Evolutionary conservation across 2,113 vertebrate species (phyloP).

Genomic region (Gadus chalcogrammus): DNA sequence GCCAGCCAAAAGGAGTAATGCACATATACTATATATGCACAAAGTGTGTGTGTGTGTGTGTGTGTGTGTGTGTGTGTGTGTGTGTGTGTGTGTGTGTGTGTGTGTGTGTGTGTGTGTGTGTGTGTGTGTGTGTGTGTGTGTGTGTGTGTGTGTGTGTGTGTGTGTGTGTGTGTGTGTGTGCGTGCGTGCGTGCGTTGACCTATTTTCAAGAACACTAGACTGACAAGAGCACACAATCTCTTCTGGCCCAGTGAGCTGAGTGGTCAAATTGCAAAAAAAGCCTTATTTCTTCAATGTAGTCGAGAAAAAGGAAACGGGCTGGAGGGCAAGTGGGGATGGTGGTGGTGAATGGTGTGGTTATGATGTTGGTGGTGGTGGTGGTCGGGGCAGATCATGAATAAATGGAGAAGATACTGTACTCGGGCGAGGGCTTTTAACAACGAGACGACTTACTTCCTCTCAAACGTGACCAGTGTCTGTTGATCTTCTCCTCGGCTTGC

Average conservation of each 20-base stretch:
- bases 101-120: slow-evolving; percentile 5
- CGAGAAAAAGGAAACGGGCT: no score
- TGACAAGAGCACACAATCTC: slow-evolving; percentile 53
- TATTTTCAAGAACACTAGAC: slow-evolving; percentile 41
- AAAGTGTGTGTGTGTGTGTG: slow-evolving; percentile 14
- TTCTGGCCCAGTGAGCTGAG: slow-evolving; percentile 52
- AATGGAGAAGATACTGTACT: slow-evolving; percentile 40
- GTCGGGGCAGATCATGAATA: slow-evolving; percentile 32
- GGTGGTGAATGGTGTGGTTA: no score
- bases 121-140: slow-evolving; percentile 4
- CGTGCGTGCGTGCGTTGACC: slow-evolving; percentile 49
- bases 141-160: slow-evolving; percentile 27
- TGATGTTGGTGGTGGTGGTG: no score
- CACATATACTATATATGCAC: neutral
- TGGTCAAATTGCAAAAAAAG: slow-evolving; percentile 21
- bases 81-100: slow-evolving; percentile 29
- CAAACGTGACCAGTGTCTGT: slow-evolving; percentile 60
- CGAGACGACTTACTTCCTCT: slow-evolving; percentile 66
- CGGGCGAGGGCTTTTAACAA: slow-evolving; percentile 35
- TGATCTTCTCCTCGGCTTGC: slow-evolving; percentile 34
- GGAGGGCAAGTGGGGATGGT: no score
- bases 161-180: no score
- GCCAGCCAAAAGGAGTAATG: neutral
- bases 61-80: no score
- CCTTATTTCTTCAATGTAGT: slow-evolving; percentile 17